phyloP scores from a whole-genome alignment of 1,140 invertebrate species.

The Drosophila triauraria region DNA sequence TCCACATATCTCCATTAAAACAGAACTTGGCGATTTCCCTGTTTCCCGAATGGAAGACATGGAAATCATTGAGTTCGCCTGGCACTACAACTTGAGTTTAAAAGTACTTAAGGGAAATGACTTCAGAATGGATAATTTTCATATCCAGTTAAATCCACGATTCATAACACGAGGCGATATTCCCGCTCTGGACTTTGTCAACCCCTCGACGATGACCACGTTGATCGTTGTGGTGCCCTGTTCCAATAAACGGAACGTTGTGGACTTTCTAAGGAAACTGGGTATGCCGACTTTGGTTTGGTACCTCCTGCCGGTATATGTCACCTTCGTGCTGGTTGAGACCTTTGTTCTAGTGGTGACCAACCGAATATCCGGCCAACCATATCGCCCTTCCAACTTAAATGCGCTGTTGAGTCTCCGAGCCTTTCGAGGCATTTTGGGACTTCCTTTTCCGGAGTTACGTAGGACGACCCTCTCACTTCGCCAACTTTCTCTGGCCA shows the following conservation, averaged over 20 bases:
- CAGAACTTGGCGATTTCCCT: not conserved
- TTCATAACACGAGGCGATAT: not conserved
- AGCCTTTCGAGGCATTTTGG: slow-evolving; percentile 42
- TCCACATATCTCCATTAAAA: no score
- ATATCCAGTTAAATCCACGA: not conserved
- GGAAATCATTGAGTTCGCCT: slow-evolving; percentile 4
- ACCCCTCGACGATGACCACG: no score
- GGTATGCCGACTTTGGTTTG: not conserved
- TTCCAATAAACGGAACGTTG: not conserved
- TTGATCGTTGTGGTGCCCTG: slow-evolving; percentile 42
- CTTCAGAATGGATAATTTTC: not conserved
- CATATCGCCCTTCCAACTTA: not conserved
- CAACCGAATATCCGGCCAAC: not conserved
- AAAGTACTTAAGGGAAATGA: not conserved
- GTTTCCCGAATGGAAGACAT: not conserved
- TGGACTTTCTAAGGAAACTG: slow-evolving; percentile 1
- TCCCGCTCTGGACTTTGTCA: not conserved
- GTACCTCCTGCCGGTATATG: slow-evolving; percentile 17
- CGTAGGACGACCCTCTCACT: slow-evolving; percentile 16
- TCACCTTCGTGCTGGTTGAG: slow-evolving; percentile 25
- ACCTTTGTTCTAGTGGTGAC: slow-evolving; percentile 5
- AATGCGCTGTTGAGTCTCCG: slow-evolving; percentile 29
- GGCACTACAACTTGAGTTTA: not conserved
- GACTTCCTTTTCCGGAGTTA: slow-evolving; percentile 11
- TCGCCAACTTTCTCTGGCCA: slow-evolving; percentile 29